phyloP scores from a whole-genome alignment of 2,113 vertebrate species.

The Dissostichus mawsoni region DNA sequence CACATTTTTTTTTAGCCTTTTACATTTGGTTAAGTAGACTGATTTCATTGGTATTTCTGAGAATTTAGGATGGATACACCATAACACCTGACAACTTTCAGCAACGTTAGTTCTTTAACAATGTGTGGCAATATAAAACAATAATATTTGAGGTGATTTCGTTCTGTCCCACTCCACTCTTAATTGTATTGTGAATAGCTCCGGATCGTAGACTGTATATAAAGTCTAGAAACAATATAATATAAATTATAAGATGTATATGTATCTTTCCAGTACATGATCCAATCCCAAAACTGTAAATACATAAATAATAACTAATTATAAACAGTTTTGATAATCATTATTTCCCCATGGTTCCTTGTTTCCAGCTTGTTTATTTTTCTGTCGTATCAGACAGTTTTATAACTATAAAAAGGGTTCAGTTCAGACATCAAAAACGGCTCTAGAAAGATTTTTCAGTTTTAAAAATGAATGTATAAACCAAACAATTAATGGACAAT shows the following conservation, averaged over 20 bases:
- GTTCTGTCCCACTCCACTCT: neutral
- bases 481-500: neutral
- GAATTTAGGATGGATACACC: neutral
- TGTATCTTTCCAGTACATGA: too few species aligned
- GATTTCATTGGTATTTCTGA: neutral
- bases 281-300: too few species aligned
- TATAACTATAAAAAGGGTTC: too few species aligned
- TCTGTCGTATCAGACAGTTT: too few species aligned
- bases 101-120: neutral
- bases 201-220: too few species aligned
- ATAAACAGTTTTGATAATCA: neutral
- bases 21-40: neutral
- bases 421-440: too few species aligned
- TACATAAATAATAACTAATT: too few species aligned
- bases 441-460: too few species aligned
- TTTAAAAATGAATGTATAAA: neutral
- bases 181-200: neutral
- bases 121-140: neutral
- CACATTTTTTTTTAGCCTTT: neutral
- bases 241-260: too few species aligned
- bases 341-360: neutral
- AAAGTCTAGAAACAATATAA: too few species aligned
- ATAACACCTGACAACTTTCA: neutral
- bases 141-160: neutral
- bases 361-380: too few species aligned